These are phyloP conservation scores for Saccopteryx leptura DNA, from an alignment of 2,113 vertebrate species.

Conservation along the genomic window DNA sequence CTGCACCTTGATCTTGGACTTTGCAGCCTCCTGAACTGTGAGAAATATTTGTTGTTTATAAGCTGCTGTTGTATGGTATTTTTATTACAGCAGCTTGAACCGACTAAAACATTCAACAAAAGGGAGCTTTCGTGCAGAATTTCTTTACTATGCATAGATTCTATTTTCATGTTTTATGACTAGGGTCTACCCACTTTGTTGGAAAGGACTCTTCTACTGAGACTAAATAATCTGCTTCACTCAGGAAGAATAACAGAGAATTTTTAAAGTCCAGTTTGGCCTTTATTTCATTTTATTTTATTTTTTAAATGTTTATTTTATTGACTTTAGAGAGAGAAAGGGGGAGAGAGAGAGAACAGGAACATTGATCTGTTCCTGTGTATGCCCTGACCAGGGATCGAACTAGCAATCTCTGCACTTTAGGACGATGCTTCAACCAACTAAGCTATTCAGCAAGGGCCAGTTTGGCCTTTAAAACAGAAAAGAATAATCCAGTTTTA, in stretches of 20 bases:
- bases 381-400: too few species aligned
- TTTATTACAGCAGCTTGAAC: background rate
- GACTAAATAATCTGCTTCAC: background rate
- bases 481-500: slow-evolving; percentile 1
- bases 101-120: background rate
- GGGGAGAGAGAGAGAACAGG: too few species aligned
- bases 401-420: too few species aligned
- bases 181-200: background rate
- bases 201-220: background rate
- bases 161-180: slow-evolving; percentile 21
- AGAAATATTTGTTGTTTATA: background rate
- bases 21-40: background rate
- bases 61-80: background rate
- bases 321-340: too few species aligned
- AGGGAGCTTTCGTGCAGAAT: background rate
- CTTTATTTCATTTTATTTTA: background rate
- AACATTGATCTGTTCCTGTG: too few species aligned
- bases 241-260: background rate
- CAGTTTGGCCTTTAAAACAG: background rate
- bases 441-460: too few species aligned
- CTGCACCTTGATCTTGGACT: background rate
- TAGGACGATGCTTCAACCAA: too few species aligned
- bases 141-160: background rate
- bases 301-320: too few species aligned
- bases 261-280: background rate